Percentiles rank a stretch among this genome's conserved stretches.
Evolutionary conservation across 1,140 invertebrate genomes (phyloP).

Genomic region (Hypsibius dujardini): DNA sequence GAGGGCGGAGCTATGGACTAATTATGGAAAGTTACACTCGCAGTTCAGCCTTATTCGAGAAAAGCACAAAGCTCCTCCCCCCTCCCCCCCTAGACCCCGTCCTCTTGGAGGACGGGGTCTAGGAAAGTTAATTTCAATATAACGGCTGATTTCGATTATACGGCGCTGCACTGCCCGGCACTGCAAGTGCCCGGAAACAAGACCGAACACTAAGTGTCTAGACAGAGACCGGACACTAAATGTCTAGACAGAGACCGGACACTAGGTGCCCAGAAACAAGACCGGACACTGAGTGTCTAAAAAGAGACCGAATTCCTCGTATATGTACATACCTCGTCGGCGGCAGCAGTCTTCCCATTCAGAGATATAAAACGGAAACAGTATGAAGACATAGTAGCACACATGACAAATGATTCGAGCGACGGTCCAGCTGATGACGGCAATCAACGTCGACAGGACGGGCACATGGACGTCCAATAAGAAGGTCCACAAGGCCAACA

Average conservation of each 20-base stretch:
- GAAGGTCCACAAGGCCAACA: not conserved
- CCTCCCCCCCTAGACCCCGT: too few relatives aligned
- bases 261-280: not conserved
- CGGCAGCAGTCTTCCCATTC: not conserved
- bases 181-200: not conserved
- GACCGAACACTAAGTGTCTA: not conserved
- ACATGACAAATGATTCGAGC: slow-evolving; percentile 8
- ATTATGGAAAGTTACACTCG: too few relatives aligned
- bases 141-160: too few relatives aligned
- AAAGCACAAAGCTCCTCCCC: too few relatives aligned
- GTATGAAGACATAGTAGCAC: not conserved
- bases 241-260: not conserved
- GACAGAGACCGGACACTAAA: not conserved
- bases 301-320: not conserved
- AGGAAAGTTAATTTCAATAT: too few relatives aligned
- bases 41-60: too few relatives aligned
- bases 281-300: not conserved
- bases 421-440: not conserved
- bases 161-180: too few relatives aligned
- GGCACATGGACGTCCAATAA: not conserved
- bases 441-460: not conserved
- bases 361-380: slow-evolving; percentile 11
- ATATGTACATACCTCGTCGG: not conserved
- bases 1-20: too few relatives aligned
- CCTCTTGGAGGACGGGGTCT: too few relatives aligned